Conservation (phyloP, 2,797 vertebrate species). For the Clarias laeviceps region DNA sequence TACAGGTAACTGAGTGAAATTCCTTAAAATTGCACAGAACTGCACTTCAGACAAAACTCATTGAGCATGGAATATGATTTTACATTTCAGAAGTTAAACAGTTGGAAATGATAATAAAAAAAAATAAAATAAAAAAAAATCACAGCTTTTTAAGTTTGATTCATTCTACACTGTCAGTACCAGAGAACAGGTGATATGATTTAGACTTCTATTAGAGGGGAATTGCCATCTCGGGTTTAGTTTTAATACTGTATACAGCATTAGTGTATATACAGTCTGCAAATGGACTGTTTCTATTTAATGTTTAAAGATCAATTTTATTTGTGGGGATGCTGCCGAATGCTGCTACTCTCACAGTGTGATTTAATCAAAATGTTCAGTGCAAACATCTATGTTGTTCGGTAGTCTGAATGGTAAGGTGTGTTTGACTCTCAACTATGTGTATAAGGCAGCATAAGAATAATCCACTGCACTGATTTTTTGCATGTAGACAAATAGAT, state of each 20-base stretch:
- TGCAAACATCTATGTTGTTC: too few relatives aligned
- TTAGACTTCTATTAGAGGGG: background rate
- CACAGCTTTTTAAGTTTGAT: too few relatives aligned
- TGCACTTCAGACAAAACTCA: background rate
- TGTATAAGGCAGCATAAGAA: background rate
- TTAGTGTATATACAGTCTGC: background rate
- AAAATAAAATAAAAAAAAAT: too few relatives aligned
- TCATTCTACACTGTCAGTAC: background rate
- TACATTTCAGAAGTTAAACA: background rate
- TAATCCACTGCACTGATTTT: background rate
- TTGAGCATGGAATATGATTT: background rate
- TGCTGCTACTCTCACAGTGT: background rate
- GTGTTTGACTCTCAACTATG: background rate
- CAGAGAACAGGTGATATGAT: background rate
- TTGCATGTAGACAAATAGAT: background rate
- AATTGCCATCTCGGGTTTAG: background rate
- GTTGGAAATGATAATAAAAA: too few relatives aligned
- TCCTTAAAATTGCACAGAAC: background rate
- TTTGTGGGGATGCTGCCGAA: background rate
- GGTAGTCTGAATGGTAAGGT: background rate
- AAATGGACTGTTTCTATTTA: background rate
- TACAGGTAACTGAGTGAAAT: background rate
- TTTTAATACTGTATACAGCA: background rate
- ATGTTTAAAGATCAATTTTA: too few relatives aligned
- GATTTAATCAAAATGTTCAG: background rate